Percentiles rank a stretch among this genome's conserved stretches.
phyloP scores from a whole-genome alignment of 2,888 invertebrate species.

The Petrolisthes cinctipes region DNA sequence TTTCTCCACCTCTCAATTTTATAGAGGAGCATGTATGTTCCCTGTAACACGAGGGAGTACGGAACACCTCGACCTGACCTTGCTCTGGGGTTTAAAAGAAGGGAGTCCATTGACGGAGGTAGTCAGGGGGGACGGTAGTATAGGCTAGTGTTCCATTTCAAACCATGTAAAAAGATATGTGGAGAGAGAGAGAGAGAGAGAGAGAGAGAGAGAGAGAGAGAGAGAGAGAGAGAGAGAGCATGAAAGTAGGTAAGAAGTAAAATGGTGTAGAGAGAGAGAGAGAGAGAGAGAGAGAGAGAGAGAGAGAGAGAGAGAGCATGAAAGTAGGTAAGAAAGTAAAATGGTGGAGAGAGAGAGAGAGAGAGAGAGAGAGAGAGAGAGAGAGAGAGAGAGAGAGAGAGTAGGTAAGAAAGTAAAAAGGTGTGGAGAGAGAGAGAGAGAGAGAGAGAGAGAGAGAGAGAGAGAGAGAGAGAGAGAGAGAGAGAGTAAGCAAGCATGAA shows the following conservation, averaged over 20 bases:
- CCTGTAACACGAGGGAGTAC: too few species aligned
- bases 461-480: too few species aligned
- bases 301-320: neutral
- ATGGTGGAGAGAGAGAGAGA: neutral
- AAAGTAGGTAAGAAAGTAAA: too few species aligned
- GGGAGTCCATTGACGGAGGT: too few species aligned
- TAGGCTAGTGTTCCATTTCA: too few species aligned
- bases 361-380: neutral
- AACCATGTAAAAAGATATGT: neutral
- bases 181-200: neutral
- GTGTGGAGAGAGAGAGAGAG: neutral
- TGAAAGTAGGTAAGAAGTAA: neutral
- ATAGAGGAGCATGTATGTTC: too few species aligned
- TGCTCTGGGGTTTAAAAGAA: too few species aligned
- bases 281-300: neutral
- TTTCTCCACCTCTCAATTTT: too few species aligned
- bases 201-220: neutral
- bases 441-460: neutral
- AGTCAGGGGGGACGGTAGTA: too few species aligned
- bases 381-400: neutral
- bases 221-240: neutral
- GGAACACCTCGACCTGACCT: too few species aligned
- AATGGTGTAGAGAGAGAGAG: neutral
- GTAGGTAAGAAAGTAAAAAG: neutral
- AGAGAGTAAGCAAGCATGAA: too few species aligned